These are phyloP conservation scores for Sinohyriopsis cumingii DNA, from an alignment of 2,888 invertebrate genomes.

Conservation along the genomic window DNA sequence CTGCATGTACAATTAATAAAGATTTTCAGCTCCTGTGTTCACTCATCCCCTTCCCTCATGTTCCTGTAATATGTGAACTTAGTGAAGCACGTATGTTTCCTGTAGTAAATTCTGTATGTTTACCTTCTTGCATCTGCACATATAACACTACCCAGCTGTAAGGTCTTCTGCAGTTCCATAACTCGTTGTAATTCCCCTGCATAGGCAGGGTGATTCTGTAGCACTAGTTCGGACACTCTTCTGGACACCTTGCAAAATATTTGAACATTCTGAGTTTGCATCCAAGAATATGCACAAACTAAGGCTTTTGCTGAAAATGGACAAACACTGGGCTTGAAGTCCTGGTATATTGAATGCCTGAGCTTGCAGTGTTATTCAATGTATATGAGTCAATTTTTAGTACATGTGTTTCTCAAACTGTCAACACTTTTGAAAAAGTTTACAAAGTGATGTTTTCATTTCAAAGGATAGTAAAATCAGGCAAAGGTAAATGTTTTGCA, in stretches of 20 bases:
- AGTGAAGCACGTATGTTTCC: too few relatives aligned
- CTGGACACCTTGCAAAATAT: constrained; percentile 78
- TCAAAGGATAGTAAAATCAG: constrained; percentile 2
- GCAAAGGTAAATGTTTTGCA: background rate
- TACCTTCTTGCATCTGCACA: constrained; percentile 69
- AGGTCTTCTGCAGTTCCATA: constrained; percentile 69
- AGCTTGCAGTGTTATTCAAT: background rate
- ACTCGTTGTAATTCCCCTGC: constrained; percentile 85
- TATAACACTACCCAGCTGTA: constrained; percentile 64
- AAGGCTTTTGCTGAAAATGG: background rate
- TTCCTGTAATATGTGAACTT: too few relatives aligned
- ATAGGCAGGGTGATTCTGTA: constrained; percentile 91
- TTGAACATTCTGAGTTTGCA: background rate
- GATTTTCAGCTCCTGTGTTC: too few relatives aligned
- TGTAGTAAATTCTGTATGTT: background rate
- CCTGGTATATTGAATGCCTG: background rate
- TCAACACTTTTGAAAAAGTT: background rate
- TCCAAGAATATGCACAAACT: background rate
- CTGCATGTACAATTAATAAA: too few relatives aligned
- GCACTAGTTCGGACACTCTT: constrained; percentile 91
- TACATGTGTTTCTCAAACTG: too few relatives aligned
- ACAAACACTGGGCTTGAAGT: background rate
- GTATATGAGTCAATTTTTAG: background rate
- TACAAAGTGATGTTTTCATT: background rate
- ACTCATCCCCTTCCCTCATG: too few relatives aligned